A percentile compares a stretch with the other conserved stretches of the same genome.
Evolutionary conservation across 2,797 vertebrate genomes (phyloP).

Genomic region (Phoebastria nigripes): DNA sequence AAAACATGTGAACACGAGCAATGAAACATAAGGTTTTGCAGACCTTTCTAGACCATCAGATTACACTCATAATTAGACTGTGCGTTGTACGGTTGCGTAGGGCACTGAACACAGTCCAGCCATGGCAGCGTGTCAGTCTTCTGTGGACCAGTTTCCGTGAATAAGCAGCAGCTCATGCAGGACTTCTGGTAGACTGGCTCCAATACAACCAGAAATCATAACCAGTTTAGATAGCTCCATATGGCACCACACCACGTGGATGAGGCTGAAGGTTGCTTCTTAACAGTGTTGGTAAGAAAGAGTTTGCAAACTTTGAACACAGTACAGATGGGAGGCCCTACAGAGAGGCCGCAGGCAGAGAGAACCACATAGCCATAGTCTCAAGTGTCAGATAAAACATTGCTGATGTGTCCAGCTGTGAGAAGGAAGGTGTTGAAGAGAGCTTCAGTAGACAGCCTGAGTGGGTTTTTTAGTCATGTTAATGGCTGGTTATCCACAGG

Average conservation of each 20-base stretch:
- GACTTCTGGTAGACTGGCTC: background rate
- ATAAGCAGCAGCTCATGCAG: background rate
- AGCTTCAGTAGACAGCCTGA: background rate
- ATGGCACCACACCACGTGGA: fast-evolving
- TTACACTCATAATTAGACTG: background rate
- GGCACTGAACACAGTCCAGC: background rate
- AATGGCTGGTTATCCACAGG: background rate
- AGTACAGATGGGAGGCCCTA: background rate
- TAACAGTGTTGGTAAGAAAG: background rate
- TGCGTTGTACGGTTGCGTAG: fast-evolving
- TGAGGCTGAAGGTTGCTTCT: background rate
- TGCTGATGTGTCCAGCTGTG: background rate
- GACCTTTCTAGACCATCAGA: background rate
- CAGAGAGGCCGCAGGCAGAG: fast-evolving
- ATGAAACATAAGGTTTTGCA: background rate
- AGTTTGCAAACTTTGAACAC: background rate
- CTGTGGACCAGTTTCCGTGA: background rate
- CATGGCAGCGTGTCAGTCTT: fast-evolving
- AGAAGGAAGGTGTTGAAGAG: background rate
- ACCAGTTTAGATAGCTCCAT: background rate
- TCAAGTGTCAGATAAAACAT: background rate
- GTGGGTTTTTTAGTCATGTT: background rate
- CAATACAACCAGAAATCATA: background rate
- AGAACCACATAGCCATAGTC: background rate
- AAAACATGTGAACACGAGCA: background rate